Conservation (phyloP, 2,113 vertebrate genomes). For the Dasyprocta punctata region DNA sequence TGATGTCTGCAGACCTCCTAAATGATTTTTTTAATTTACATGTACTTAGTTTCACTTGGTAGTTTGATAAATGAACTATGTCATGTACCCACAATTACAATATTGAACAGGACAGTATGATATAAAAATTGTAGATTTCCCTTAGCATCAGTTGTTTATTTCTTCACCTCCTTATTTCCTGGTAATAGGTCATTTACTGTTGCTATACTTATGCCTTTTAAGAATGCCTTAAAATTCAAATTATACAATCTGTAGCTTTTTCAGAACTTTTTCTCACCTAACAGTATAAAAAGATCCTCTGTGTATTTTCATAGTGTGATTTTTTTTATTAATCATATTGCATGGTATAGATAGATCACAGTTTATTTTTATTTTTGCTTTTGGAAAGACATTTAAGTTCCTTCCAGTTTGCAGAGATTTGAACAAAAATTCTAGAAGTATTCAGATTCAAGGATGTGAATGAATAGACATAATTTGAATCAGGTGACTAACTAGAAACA, state of each 20-base stretch:
- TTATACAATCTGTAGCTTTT: not conserved
- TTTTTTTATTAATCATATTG: not conserved
- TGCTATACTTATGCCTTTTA: not conserved
- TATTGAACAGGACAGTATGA: not conserved
- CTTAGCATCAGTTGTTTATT: accelerated
- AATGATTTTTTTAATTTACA: not conserved
- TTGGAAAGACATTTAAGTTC: not conserved
- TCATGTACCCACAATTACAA: not conserved
- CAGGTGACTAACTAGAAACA: not conserved
- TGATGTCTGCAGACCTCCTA: not conserved
- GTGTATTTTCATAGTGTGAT: not conserved
- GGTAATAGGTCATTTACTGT: no score
- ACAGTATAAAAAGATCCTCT: not conserved
- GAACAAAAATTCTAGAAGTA: not conserved
- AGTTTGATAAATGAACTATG: not conserved
- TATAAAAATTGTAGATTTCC: not conserved
- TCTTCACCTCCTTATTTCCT: not conserved
- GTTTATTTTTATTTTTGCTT: not conserved
- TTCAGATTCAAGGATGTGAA: not conserved
- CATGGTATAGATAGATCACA: not conserved
- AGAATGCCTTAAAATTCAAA: not conserved
- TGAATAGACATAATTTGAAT: not conserved
- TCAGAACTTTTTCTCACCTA: not conserved
- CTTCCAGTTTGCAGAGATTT: not conserved
- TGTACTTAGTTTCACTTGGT: not conserved